These are phyloP conservation scores for Hemistola chrysoprasaria DNA, from an alignment of 2,888 invertebrate genomes.

Conservation along the genomic window DNA sequence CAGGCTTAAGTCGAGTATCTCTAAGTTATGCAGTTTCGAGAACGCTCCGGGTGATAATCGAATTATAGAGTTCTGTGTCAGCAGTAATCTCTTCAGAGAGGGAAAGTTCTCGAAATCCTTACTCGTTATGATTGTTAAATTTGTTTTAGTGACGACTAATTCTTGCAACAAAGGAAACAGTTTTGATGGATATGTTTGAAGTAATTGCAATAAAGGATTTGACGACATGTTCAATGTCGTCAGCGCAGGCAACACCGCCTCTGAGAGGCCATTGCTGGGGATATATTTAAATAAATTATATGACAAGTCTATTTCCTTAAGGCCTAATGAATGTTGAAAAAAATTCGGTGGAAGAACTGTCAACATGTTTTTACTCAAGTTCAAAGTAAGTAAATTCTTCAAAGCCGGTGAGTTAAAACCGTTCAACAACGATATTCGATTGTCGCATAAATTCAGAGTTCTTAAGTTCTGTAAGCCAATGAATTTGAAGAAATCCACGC, in stretches of 20 bases:
- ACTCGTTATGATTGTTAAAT: constrained; percentile 90
- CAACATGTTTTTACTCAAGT: constrained; percentile 89
- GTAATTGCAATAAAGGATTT: constrained; percentile 89
- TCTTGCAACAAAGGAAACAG: constrained; percentile 91
- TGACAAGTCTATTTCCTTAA: constrained; percentile 90
- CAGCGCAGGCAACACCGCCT: constrained; percentile 87
- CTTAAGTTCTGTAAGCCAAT: constrained; percentile 88
- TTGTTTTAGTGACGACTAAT: constrained; percentile 89
- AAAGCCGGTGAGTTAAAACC: constrained; percentile 90
- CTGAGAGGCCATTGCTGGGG: constrained; percentile 88
- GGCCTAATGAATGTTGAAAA: constrained; percentile 86
- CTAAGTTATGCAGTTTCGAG: constrained; percentile 87
- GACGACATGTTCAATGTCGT: constrained; percentile 91
- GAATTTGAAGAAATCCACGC: constrained; percentile 89
- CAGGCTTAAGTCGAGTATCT: constrained; percentile 90
- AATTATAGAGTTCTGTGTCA: constrained; percentile 88
- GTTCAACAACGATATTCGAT: constrained; percentile 87
- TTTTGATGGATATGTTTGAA: constrained; percentile 86
- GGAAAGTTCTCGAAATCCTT: constrained; percentile 94
- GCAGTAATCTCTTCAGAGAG: constrained; percentile 87
- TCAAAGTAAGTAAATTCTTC: constrained; percentile 87
- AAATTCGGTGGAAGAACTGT: constrained; percentile 91
- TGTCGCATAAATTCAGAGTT: constrained; percentile 88
- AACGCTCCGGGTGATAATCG: constrained; percentile 93
- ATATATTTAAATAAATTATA: constrained; percentile 90